phyloP scores from a whole-genome alignment of 2,113 vertebrate genomes.

The human region DNA sequence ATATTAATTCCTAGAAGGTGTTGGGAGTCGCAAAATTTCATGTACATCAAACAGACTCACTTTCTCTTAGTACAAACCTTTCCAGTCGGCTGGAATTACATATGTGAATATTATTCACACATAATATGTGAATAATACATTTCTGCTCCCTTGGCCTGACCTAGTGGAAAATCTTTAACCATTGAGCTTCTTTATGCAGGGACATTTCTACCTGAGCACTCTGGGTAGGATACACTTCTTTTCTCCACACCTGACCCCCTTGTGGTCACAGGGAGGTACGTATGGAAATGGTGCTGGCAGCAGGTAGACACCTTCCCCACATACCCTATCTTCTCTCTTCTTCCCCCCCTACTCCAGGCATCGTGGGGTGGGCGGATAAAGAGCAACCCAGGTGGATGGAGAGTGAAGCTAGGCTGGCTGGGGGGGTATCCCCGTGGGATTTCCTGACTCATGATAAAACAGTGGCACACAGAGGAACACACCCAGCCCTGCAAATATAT shows the following conservation, averaged over 20 bases:
- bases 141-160: fast-evolving
- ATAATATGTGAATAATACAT: neutral
- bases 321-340: fast-evolving
- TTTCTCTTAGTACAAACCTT: neutral
- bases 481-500: neutral
- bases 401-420: neutral
- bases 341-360: neutral
- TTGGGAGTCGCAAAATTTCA: neutral
- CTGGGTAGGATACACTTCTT: neutral
- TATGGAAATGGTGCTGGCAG: neutral
- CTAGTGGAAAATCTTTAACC: neutral
- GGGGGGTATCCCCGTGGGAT: neutral
- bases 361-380: neutral
- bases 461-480: fast-evolving
- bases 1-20: neutral
- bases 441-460: fast-evolving
- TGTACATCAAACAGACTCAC: neutral
- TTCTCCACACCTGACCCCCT: too few species aligned
- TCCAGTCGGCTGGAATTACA: neutral
- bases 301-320: neutral
- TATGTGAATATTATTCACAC: neutral
- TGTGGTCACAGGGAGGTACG: neutral
- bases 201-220: neutral
- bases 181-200: neutral
- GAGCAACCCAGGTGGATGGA: neutral